Evolutionary conservation across 1,140 invertebrate genomes (phyloP).

Genomic region (Sycophila sp.): DNA sequence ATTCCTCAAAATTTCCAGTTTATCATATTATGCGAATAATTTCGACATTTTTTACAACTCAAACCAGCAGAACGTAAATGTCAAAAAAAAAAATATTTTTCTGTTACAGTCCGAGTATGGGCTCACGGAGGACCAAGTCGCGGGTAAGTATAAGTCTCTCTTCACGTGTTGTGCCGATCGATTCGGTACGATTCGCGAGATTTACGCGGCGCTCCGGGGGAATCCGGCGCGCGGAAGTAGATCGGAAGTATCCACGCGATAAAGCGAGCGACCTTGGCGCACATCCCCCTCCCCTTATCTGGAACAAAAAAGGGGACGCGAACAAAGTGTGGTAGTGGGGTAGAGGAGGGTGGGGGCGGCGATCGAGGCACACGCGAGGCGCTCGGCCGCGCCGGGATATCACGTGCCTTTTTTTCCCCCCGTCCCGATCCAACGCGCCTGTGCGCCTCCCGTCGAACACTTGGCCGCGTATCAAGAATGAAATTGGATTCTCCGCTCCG

Average conservation of each 20-base stretch:
- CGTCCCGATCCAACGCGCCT: neutral
- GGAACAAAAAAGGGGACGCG: no score
- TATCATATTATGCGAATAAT: no score
- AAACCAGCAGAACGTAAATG: no score
- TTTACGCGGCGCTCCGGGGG: neutral
- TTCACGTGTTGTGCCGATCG: neutral
- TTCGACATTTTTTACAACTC: no score
- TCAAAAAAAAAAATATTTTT: no score
- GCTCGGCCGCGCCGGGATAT: no score
- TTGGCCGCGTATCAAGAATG: constrained; percentile 27
- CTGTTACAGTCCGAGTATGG: constrained; percentile 84
- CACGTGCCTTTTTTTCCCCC: neutral
- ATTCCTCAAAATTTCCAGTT: no score
- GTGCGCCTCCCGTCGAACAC: constrained; percentile 9
- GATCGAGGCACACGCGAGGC: no score
- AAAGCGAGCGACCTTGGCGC: neutral
- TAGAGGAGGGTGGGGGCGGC: no score
- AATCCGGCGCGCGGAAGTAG: neutral
- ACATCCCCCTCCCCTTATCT: no score
- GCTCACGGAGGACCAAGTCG: constrained; percentile 85
- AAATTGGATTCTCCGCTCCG: constrained; percentile 15
- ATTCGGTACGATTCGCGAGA: neutral
- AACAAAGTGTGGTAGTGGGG: no score
- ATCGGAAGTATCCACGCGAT: neutral
- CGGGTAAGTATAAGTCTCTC: constrained; percentile 72